A percentile compares a stretch with the other conserved stretches of the same genome.
Evolutionary conservation across 2,888 invertebrate species (phyloP).

Genomic region (Stenichneumon culpator): DNA sequence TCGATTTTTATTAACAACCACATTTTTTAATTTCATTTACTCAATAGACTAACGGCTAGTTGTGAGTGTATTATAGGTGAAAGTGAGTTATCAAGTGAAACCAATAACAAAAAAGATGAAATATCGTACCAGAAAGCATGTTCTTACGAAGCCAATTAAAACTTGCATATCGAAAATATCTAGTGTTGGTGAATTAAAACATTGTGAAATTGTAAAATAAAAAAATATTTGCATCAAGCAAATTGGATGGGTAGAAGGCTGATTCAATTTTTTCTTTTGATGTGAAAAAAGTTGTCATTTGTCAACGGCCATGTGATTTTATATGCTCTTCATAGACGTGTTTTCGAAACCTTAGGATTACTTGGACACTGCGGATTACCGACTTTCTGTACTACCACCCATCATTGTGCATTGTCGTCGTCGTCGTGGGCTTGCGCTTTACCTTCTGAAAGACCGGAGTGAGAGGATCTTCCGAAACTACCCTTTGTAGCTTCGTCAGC

Average conservation of each 20-base stretch:
- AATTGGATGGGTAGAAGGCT: not conserved
- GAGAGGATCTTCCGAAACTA: constrained; percentile 36
- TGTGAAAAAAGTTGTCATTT: not conserved
- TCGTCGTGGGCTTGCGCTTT: not conserved
- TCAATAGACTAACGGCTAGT: not conserved
- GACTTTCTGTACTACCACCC: not conserved
- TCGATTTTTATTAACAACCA: not conserved
- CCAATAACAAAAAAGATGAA: not conserved
- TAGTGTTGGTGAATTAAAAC: not conserved
- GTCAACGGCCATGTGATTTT: not conserved
- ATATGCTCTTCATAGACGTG: not conserved
- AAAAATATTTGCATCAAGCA: not conserved
- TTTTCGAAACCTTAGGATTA: not conserved
- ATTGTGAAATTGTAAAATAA: not conserved
- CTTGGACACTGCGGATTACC: not conserved
- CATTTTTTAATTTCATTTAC: not conserved
- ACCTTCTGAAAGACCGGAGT: constrained; percentile 39
- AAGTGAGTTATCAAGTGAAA: not conserved
- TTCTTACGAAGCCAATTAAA: not conserved
- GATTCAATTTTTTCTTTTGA: not conserved
- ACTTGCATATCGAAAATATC: not conserved
- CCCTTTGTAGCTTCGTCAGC: constrained; percentile 59
- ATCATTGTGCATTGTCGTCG: not conserved
- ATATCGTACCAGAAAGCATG: not conserved
- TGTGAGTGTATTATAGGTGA: not conserved